phyloP scores from a whole-genome alignment of 2,113 vertebrate species.

The Rallus limicola region DNA sequence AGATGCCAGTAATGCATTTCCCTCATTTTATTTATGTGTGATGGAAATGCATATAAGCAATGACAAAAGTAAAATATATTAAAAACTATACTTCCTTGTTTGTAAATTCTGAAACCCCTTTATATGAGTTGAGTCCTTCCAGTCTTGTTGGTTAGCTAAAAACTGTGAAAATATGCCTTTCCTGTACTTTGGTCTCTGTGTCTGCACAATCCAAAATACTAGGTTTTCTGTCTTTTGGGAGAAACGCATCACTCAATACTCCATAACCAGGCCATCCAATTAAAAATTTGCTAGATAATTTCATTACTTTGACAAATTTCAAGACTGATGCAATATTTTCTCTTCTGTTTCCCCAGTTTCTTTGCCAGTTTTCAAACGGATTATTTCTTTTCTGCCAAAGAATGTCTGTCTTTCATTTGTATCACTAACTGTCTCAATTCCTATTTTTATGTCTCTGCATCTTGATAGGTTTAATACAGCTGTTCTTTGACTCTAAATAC shows the following conservation, averaged over 20 bases:
- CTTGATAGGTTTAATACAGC: conserved; percentile 4
- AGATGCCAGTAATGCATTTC: neutral
- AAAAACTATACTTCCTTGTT: neutral
- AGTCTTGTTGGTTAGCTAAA: neutral
- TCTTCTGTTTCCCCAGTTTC: neutral
- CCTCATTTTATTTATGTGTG: neutral
- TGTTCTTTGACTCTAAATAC: neutral
- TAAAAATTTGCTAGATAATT: conserved; percentile 26
- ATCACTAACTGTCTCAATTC: neutral
- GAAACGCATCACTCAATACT: neutral
- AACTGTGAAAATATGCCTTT: neutral
- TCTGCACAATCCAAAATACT: neutral
- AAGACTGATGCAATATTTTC: conserved; percentile 21
- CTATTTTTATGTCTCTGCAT: neutral
- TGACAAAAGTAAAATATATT: neutral
- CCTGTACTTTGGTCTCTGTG: neutral
- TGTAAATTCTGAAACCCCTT: neutral
- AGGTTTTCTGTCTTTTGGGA: neutral
- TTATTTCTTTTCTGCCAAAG: conserved; percentile 17
- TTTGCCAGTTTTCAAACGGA: conserved; percentile 1
- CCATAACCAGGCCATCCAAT: neutral
- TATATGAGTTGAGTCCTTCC: neutral
- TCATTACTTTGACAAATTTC: conserved; percentile 41
- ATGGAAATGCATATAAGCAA: neutral
- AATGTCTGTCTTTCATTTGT: conserved; percentile 11